Conservation (phyloP, 2,113 vertebrate genomes). For the Rallus limicola region DNA sequence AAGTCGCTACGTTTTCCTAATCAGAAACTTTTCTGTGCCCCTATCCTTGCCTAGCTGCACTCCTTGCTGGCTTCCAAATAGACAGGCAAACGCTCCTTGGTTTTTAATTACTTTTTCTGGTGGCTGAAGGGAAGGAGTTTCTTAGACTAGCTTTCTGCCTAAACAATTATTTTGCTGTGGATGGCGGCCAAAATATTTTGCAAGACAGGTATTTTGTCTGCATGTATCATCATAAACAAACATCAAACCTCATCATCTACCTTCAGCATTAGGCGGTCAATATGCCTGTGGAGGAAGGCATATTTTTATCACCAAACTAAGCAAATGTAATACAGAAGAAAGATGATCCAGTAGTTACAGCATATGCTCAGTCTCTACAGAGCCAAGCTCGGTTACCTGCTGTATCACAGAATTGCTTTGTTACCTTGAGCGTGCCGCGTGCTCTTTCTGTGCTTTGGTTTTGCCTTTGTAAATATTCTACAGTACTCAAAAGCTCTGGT, state of each 20-base stretch:
- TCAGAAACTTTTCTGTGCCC: not conserved
- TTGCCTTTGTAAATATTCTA: not conserved
- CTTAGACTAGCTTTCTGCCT: not conserved
- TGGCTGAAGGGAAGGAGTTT: constrained; percentile 29
- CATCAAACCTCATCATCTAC: constrained; percentile 24
- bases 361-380: constrained; percentile 33
- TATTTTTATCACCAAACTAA: constrained; percentile 36
- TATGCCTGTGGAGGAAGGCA: constrained; percentile 16
- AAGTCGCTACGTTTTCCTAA: not conserved
- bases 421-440: not conserved
- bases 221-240: constrained; percentile 38
- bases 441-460: constrained; percentile 9
- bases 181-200: constrained; percentile 54
- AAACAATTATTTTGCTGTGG: constrained; percentile 10
- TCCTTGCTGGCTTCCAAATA: not conserved
- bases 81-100: not conserved
- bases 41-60: not conserved
- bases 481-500: not conserved
- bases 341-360: constrained; percentile 52
- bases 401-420: constrained; percentile 56
- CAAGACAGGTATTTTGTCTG: constrained; percentile 60
- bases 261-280: not conserved
- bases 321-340: constrained; percentile 41
- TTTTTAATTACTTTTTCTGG: constrained; percentile 9
- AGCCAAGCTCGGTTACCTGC: constrained; percentile 45